Evolutionary conservation across 2,113 vertebrate genomes (phyloP).

Genomic region (Pangasianodon gigas): DNA sequence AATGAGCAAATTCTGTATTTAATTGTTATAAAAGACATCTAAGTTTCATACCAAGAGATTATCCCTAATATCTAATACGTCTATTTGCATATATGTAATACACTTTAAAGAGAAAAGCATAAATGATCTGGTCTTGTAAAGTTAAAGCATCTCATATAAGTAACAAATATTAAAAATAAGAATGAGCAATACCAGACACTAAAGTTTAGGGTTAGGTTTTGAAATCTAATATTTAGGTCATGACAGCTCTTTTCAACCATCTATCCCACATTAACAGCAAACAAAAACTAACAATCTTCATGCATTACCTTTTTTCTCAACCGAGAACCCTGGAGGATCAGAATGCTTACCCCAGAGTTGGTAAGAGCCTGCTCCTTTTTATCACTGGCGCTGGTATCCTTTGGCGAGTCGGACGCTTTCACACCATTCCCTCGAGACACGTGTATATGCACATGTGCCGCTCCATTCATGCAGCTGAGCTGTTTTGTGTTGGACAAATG

Average conservation of each 20-base stretch:
- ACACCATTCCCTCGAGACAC: slow-evolving; percentile 79
- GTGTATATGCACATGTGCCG: slow-evolving; percentile 88
- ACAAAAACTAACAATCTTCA: no score
- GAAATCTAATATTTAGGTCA: not conserved
- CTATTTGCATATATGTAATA: not conserved
- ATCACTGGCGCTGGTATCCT: slow-evolving; percentile 65
- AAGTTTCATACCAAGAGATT: not conserved
- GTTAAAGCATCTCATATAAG: not conserved
- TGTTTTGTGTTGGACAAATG: slow-evolving; percentile 82
- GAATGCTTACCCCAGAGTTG: slow-evolving; percentile 77
- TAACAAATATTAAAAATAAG: not conserved
- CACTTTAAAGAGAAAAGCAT: not conserved
- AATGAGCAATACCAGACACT: not conserved
- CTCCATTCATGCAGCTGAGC: slow-evolving; percentile 70
- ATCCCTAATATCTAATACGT: not conserved
- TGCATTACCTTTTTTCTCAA: not conserved
- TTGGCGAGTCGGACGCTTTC: slow-evolving; percentile 67
- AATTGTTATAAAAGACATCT: not conserved
- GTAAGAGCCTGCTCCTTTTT: slow-evolving; percentile 64
- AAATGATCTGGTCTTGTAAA: not conserved
- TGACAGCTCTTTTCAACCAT: not conserved
- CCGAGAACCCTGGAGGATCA: not conserved
- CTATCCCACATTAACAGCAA: not conserved
- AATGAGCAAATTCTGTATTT: not conserved
- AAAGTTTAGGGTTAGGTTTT: not conserved